Conservation (phyloP, 2,113 vertebrate species). For the Cranoglanis bouderius region DNA sequence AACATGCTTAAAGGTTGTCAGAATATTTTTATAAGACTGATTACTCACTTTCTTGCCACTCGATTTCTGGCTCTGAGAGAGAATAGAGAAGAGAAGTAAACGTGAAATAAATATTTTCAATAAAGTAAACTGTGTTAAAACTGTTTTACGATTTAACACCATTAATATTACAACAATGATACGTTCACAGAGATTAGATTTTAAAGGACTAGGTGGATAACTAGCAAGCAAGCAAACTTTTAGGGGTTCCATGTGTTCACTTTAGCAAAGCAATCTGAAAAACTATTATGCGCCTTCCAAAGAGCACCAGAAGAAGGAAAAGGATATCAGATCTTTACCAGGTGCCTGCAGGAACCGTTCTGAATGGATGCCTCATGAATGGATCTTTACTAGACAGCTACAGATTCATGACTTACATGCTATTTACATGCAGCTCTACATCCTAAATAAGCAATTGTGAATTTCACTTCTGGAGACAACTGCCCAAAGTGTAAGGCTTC, state of each 20-base stretch:
- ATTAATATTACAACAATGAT: not conserved
- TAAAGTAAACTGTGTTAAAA: not conserved
- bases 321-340: not conserved
- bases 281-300: not conserved
- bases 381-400: not conserved
- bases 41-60: constrained; percentile 54
- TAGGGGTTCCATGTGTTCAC: not conserved
- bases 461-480: not conserved
- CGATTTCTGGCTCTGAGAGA: constrained; percentile 39
- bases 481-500: not conserved
- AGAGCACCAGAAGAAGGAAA: not conserved
- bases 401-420: not conserved
- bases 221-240: not conserved
- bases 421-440: too few species aligned
- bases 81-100: not conserved
- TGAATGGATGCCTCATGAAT: not conserved
- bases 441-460: not conserved
- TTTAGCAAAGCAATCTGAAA: not conserved
- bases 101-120: not conserved
- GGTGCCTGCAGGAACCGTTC: not conserved
- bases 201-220: not conserved
- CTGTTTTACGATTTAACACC: not conserved
- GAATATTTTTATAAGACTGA: not conserved
- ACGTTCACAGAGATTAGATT: not conserved
- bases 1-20: constrained; percentile 2